Base-by-base conservation (phyloP, 2,888 invertebrate species). In the Drosophila flavopinicola region DNA sequence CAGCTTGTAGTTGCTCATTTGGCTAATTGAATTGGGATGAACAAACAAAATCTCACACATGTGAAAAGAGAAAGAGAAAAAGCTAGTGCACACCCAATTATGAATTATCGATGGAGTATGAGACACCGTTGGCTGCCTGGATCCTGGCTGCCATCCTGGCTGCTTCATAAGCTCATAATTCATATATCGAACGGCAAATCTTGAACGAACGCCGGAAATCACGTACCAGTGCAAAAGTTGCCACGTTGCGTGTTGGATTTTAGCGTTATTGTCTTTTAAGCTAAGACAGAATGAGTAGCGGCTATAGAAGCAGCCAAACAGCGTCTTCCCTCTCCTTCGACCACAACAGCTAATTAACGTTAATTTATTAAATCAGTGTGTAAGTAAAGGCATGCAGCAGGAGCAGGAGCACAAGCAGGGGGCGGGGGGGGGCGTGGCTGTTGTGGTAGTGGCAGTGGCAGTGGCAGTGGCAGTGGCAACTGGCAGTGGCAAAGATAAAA, bases 351-450 rank as follows among this genome's bases (percentile, higher is more conserved):
- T 89, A 89, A 89, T 89, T 89, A 89, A 89, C 88, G 88, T 87
- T 89, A 89, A 89, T 89, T 89, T 89, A 89, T 89, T 89, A 88
- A 89, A 89, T 89, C 89, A 89, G 88, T 82, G 80, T 85, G 80
- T 74, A 87, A 88, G 88, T 77, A 88, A 88, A 80, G 85, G 75
- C 70, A 88, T 75, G 72, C 71, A 49, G 67, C 53, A 61, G 20
- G 32, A 27, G 37, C 9, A 41, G 45, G 15, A 44, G n/a, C 11
- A 9, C n/a, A n/a, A n/a, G n/a, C n/a, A 13, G 27, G 11, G 6
- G 7, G 41, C 39, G 23, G 39, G 20, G 20, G 37, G 6, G 51
- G 39, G 23, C n/a, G 48, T 3, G 51, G 39, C 17, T 13, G 48
- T 3, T 11, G 27, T 25, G 27, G 33, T 33, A 29, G 61, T 41